phyloP scores from a whole-genome alignment of 2,113 vertebrate genomes.

The Probosciger aterrimus region DNA sequence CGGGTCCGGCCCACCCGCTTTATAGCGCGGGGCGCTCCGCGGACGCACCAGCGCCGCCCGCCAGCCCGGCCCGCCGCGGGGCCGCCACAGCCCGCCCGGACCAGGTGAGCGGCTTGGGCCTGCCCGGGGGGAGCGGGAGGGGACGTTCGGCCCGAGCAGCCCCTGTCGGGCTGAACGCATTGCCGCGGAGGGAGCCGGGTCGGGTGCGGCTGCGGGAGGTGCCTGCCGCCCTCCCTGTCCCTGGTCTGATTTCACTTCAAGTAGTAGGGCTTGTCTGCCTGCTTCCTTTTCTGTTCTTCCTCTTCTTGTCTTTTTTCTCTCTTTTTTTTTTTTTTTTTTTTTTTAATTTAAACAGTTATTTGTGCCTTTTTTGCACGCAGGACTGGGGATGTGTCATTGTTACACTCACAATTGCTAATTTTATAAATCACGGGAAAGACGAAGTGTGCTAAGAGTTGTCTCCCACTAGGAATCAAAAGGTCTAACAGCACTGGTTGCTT shows the following conservation, averaged over 20 bases:
- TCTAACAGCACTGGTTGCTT: background rate
- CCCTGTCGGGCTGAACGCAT: background rate
- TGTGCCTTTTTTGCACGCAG: background rate
- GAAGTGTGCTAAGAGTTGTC: background rate
- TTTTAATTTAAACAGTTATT: background rate
- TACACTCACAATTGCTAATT: fast-evolving
- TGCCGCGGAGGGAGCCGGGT: background rate
- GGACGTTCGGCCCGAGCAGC: too few relatives aligned
- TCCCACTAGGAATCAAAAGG: fast-evolving
- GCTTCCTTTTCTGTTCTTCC: background rate
- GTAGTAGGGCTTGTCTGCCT: background rate
- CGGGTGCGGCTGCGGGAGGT: background rate
- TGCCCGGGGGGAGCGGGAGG: background rate
- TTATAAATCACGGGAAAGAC: background rate
- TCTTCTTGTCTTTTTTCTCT: too few relatives aligned
- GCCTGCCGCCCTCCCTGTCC: background rate
- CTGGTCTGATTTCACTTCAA: background rate
- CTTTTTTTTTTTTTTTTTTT: too few relatives aligned
- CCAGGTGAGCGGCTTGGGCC: background rate
- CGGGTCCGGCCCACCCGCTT: background rate
- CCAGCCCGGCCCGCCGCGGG: background rate
- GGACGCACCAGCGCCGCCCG: background rate
- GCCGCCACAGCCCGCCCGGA: too few relatives aligned
- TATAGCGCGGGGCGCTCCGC: background rate
- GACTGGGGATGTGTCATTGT: background rate